Evolutionary conservation across 1,140 invertebrate genomes (phyloP).

Genomic region (Ostrea denselamellosa): DNA sequence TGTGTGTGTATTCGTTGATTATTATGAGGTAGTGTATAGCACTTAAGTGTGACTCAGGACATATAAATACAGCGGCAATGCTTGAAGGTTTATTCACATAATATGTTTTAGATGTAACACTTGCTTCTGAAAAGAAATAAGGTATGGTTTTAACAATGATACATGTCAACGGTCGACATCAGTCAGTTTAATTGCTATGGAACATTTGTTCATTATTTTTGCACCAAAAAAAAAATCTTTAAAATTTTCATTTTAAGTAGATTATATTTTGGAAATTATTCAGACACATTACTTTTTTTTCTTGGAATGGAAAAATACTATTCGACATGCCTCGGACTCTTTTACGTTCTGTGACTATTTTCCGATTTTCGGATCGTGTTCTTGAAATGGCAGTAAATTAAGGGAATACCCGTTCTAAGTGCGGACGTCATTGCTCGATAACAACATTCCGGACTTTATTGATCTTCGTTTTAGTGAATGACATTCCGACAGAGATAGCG

Average conservation of each 20-base stretch:
- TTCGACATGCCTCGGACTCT: not conserved
- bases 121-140: slow-evolving; percentile 28
- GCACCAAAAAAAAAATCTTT: not conserved
- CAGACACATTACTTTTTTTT: not conserved
- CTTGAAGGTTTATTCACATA: slow-evolving; percentile 36
- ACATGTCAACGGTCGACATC: not conserved
- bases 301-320: not conserved
- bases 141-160: not conserved
- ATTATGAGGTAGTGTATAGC: slow-evolving; percentile 25
- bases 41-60: slow-evolving; percentile 22
- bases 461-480: slow-evolving; percentile 21
- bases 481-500: slow-evolving; percentile 22
- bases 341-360: not conserved
- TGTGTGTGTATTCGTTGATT: slow-evolving; percentile 27
- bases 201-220: not conserved
- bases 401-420: slow-evolving; percentile 34
- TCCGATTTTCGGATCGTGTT: not conserved
- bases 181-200: not conserved
- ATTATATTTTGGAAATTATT: not conserved
- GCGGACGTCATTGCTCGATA: slow-evolving; percentile 28
- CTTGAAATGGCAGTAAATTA: slow-evolving; percentile 15
- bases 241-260: not conserved
- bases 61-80: slow-evolving; percentile 24
- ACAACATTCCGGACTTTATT: not conserved
- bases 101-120: slow-evolving; percentile 36